Evolutionary conservation across 2,113 vertebrate genomes (phyloP).

Genomic region (Anguilla japonica): DNA sequence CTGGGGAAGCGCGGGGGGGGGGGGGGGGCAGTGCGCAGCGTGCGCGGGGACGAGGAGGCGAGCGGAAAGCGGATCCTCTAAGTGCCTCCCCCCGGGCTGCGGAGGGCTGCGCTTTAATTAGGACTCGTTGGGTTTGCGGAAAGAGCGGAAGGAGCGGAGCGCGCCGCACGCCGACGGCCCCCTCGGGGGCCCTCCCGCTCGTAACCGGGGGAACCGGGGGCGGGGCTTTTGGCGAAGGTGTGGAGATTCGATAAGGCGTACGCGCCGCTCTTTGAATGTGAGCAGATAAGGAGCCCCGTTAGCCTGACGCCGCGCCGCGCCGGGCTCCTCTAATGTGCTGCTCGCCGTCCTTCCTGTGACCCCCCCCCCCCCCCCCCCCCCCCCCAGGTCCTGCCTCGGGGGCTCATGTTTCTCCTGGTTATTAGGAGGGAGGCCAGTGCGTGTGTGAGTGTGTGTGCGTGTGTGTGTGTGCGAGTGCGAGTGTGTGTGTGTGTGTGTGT

Average conservation of each 20-base stretch:
- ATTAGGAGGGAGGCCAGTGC: not conserved
- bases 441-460: slow-evolving; percentile 30
- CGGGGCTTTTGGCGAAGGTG: not conserved
- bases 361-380: no score
- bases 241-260: not conserved
- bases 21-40: no score
- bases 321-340: not conserved
- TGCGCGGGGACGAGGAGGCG: not conserved
- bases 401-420: no score
- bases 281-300: not conserved
- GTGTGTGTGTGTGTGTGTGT: slow-evolving; percentile 21
- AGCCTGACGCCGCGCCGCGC: not conserved
- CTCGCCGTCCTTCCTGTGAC: not conserved
- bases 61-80: slow-evolving; percentile 10
- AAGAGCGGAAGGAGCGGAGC: not conserved
- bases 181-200: not conserved
- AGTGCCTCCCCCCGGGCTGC: slow-evolving; percentile 10
- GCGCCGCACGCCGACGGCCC: no score
- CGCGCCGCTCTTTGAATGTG: not conserved
- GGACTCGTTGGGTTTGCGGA: not conserved
- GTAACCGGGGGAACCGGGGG: not conserved
- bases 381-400: no score
- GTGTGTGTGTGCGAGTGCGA: slow-evolving; percentile 18
- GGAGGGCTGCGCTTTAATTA: slow-evolving; percentile 26
- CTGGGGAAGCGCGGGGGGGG: not conserved